Percentiles rank a stretch among this genome's conserved stretches.
Evolutionary conservation across 1,140 invertebrate genomes (phyloP).

Genomic region (Microplitis demolitor): DNA sequence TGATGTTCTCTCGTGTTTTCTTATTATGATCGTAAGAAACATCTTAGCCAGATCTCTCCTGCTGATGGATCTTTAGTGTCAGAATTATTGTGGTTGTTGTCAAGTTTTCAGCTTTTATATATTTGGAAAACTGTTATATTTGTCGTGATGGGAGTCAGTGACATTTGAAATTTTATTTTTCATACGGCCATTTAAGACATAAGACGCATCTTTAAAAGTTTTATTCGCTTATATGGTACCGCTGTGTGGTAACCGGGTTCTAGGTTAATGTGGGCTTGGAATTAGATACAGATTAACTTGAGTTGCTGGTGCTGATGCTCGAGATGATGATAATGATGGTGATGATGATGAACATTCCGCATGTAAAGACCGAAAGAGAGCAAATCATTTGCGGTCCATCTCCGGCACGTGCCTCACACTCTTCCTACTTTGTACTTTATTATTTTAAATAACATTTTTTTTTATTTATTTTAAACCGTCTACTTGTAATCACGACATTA

Average conservation of each 20-base stretch:
- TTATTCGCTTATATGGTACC: conserved; percentile 27
- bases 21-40: background rate
- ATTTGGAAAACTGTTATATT: background rate
- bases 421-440: background rate
- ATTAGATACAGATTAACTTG: conserved; percentile 25
- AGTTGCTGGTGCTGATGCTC: background rate
- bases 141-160: conserved; percentile 20
- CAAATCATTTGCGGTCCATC: conserved; percentile 24
- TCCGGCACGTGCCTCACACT: conserved; percentile 20
- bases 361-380: conserved; percentile 2
- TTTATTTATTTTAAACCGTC: too few species aligned
- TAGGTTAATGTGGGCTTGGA: conserved; percentile 15
- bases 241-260: conserved; percentile 15
- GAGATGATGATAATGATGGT: background rate
- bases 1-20: too few species aligned
- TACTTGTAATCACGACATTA: too few species aligned
- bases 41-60: background rate
- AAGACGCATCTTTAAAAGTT: background rate
- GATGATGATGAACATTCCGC: conserved; percentile 18
- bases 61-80: background rate
- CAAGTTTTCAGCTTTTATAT: background rate
- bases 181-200: conserved; percentile 27
- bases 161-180: conserved; percentile 28
- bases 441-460: too few species aligned
- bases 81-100: background rate